phyloP scores from a whole-genome alignment of 1,140 invertebrate genomes.

The Stegodyphus dumicola region DNA sequence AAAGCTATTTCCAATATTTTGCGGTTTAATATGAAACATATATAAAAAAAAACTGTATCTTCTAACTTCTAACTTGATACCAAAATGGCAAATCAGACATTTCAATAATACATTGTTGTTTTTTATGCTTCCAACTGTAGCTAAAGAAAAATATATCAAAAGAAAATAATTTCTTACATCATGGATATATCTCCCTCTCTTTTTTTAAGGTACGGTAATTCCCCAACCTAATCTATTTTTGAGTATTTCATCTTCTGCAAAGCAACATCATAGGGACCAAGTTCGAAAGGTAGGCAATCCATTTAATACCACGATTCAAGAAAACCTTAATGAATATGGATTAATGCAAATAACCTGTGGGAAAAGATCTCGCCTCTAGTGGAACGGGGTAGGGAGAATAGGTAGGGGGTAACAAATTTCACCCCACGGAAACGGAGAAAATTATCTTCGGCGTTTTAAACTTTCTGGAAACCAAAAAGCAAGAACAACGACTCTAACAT shows the following conservation, averaged over 20 bases:
- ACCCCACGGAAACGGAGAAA: not conserved
- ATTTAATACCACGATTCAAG: constrained; percentile 8
- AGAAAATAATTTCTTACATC: too few species aligned
- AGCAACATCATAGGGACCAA: too few species aligned
- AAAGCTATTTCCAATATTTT: too few species aligned
- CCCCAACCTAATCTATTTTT: constrained; percentile 29
- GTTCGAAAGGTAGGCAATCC: constrained; percentile 13
- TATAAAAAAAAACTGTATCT: too few species aligned
- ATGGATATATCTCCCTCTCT: too few species aligned
- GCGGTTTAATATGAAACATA: too few species aligned
- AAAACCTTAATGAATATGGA: constrained; percentile 50
- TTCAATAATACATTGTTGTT: too few species aligned
- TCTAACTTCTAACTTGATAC: too few species aligned
- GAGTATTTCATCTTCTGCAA: constrained; percentile 37
- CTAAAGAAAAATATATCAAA: too few species aligned
- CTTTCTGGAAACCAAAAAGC: constrained; percentile 9
- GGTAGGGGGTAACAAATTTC: not conserved
- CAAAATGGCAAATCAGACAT: too few species aligned
- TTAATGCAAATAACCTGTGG: constrained; percentile 51
- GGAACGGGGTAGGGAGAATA: not conserved
- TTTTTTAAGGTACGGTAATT: not conserved
- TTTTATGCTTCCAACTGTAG: too few species aligned
- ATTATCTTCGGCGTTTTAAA: constrained; percentile 19
- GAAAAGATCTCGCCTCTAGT: not conserved
- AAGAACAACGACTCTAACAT: not conserved